Percentiles rank a stretch among this genome's conserved stretches.
Evolutionary conservation across 2,888 invertebrate species (phyloP).

Genomic region (Megalurothrips usitatus): DNA sequence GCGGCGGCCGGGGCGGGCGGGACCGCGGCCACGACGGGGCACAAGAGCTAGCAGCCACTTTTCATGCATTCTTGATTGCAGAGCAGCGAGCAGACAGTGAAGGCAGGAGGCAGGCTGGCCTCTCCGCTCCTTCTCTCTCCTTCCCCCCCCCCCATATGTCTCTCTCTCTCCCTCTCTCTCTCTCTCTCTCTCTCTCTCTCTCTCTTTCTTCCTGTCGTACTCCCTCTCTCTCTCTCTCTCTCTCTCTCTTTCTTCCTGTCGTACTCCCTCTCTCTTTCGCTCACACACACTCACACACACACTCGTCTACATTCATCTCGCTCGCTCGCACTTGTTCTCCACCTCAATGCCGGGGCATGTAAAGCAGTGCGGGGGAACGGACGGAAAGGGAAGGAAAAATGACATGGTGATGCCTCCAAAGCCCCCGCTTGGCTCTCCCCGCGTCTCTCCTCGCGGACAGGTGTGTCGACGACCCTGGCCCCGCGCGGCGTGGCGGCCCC

Average conservation of each 20-base stretch:
- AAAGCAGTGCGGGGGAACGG: neutral
- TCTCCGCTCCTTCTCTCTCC: no score
- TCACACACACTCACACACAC: neutral
- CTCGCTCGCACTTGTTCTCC: no score
- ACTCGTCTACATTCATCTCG: no score
- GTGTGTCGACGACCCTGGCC: no score
- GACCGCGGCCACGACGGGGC: neutral
- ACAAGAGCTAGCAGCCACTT: constrained; percentile 4
- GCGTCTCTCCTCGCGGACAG: neutral
- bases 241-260: neutral
- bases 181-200: neutral
- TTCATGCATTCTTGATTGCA: constrained; percentile 21
- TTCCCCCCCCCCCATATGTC: no score
- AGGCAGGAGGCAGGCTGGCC: neutral
- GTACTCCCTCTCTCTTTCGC: neutral
- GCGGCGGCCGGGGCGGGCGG: neutral
- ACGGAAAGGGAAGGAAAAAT: constrained; percentile 12
- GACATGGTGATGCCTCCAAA: constrained; percentile 4
- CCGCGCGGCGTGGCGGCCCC: no score
- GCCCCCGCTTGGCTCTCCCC: neutral
- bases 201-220: neutral
- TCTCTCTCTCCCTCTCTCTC: no score
- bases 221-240: neutral
- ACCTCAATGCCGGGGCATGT: neutral
- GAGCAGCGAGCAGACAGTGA: neutral